A percentile compares a stretch with the other conserved stretches of the same genome.
These are phyloP conservation scores for Numida meleagris DNA, from an alignment of 2,113 vertebrate genomes.

Conservation along the genomic window DNA sequence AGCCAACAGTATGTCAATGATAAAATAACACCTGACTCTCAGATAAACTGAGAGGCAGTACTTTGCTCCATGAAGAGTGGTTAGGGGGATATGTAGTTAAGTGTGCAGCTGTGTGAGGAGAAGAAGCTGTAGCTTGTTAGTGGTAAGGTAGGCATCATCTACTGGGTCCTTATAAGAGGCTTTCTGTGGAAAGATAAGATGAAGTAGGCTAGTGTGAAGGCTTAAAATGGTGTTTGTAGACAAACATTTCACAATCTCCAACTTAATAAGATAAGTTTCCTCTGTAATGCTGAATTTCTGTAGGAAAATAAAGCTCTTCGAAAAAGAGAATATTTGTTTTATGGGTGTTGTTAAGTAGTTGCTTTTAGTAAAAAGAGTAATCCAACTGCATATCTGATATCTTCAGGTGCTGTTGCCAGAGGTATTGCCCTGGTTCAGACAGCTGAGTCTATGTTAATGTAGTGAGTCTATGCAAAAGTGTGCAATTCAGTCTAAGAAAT, in stretches of 20 bases:
- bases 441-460: not conserved
- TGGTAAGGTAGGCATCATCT: not conserved
- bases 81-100: not conserved
- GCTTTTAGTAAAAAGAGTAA: not conserved
- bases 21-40: not conserved
- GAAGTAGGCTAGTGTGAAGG: not conserved
- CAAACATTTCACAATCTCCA: not conserved
- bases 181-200: not conserved
- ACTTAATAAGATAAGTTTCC: not conserved
- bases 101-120: not conserved
- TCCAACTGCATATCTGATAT: not conserved
- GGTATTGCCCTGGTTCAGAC: not conserved
- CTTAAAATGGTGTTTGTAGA: not conserved
- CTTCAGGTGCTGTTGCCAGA: not conserved
- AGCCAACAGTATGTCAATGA: not conserved
- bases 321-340: not conserved
- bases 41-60: not conserved
- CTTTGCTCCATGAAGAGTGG: not conserved
- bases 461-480: fast-evolving
- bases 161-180: not conserved
- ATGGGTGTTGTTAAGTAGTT: not conserved
- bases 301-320: fast-evolving
- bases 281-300: fast-evolving
- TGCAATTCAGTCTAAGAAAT: not conserved
- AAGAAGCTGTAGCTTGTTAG: not conserved